Evolutionary conservation across 2,113 vertebrate species (phyloP).

Genomic region (Phrynosoma blainvillii): DNA sequence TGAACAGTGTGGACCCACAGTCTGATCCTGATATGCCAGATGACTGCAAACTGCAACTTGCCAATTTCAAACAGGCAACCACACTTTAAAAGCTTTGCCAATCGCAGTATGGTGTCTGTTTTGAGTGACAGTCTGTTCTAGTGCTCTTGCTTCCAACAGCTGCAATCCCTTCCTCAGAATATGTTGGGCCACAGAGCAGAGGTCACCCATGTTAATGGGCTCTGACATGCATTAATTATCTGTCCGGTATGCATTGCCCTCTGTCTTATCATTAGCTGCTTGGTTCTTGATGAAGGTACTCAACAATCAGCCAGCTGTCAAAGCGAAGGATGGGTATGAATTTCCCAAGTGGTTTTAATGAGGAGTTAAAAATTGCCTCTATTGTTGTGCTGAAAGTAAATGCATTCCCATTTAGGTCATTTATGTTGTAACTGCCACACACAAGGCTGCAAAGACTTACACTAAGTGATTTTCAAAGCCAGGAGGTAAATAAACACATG

Average conservation of each 20-base stretch:
- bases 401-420: neutral
- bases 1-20: neutral
- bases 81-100: neutral
- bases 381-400: neutral
- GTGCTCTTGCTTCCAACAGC: neutral
- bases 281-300: conserved; percentile 2
- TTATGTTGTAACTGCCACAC: neutral
- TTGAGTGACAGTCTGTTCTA: neutral
- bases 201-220: conserved; percentile 17
- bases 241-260: conserved; percentile 1
- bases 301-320: conserved; percentile 19
- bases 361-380: neutral
- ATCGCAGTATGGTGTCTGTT: neutral
- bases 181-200: neutral
- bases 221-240: conserved; percentile 25
- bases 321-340: neutral
- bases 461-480: neutral
- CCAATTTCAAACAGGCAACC: neutral
- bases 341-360: neutral
- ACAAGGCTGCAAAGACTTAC: neutral
- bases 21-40: neutral
- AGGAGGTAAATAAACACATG: neutral
- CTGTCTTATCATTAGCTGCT: neutral
- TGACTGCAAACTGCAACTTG: neutral
- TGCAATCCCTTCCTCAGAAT: neutral